Conservation (phyloP, 2,888 invertebrate species). For the Danaus chrysippus region DNA sequence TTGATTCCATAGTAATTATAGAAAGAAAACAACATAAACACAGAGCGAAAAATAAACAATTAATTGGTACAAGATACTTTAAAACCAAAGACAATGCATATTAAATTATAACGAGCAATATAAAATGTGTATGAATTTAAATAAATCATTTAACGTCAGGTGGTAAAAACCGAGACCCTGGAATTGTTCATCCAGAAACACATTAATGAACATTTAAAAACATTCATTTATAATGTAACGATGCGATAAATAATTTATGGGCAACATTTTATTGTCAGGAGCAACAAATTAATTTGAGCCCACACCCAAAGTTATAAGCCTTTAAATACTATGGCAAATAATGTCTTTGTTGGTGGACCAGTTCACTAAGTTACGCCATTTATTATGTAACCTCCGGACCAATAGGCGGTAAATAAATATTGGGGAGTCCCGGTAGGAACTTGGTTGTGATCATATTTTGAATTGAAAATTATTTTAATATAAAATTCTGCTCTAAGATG, state of each 20-base stretch:
- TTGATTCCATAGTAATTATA: no score
- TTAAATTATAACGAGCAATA: background rate
- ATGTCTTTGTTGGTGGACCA: constrained; percentile 47
- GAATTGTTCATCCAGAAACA: constrained; percentile 23
- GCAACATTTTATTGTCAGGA: constrained; percentile 38
- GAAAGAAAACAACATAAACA: no score
- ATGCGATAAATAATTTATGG: constrained; percentile 36
- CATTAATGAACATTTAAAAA: constrained; percentile 33
- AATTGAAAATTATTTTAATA: background rate
- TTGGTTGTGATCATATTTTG: constrained; percentile 15
- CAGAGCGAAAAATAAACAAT: no score
- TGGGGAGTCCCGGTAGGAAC: constrained; percentile 23
- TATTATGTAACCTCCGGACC: constrained; percentile 49
- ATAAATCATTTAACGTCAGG: background rate
- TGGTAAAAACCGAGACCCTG: constrained; percentile 6
- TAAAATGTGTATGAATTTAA: background rate
- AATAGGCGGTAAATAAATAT: constrained; percentile 46
- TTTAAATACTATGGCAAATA: constrained; percentile 40
- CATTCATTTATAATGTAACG: constrained; percentile 37
- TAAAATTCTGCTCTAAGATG: background rate
- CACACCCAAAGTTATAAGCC: constrained; percentile 34
- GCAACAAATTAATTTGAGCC: constrained; percentile 44
- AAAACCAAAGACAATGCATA: no score
- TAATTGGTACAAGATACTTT: no score
- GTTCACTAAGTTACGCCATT: constrained; percentile 55